Percentiles rank a stretch among this genome's conserved stretches.
Evolutionary conservation across 2,797 vertebrate genomes (phyloP).

Genomic region (Buceros bicornis): DNA sequence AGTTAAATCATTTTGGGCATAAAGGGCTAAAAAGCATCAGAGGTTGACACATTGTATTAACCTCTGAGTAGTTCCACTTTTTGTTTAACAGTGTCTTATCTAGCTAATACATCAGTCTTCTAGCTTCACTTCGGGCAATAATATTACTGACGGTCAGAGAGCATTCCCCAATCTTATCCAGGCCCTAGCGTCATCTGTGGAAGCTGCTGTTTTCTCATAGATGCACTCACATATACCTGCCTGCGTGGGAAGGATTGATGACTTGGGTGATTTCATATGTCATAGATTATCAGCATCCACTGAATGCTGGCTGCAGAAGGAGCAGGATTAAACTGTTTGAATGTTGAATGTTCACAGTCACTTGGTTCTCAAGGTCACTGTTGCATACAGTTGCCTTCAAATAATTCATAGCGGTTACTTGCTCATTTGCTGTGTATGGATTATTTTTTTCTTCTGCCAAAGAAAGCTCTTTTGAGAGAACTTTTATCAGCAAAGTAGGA

Average conservation of each 20-base stretch:
- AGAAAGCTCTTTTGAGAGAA: slow-evolving; percentile 47
- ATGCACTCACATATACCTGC: background rate
- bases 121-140: background rate
- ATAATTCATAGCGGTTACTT: slow-evolving; percentile 51
- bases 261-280: background rate
- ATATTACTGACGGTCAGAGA: background rate
- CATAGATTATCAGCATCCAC: background rate
- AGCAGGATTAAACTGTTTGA: slow-evolving; percentile 31
- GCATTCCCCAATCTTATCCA: background rate
- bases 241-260: background rate
- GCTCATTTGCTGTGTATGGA: background rate
- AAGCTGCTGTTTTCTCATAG: background rate
- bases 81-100: background rate
- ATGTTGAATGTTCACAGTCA: slow-evolving; percentile 15
- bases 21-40: background rate
- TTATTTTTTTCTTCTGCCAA: background rate
- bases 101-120: background rate
- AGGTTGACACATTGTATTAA: background rate
- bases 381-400: slow-evolving; percentile 33
- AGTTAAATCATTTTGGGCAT: background rate
- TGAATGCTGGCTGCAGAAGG: background rate
- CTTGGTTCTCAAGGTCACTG: slow-evolving; percentile 53
- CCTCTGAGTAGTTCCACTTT: background rate
- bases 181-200: background rate
- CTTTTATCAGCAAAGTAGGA: slow-evolving; percentile 38